Conservation (phyloP, 1,140 invertebrate species). For the Sarcophaga bullata region DNA sequence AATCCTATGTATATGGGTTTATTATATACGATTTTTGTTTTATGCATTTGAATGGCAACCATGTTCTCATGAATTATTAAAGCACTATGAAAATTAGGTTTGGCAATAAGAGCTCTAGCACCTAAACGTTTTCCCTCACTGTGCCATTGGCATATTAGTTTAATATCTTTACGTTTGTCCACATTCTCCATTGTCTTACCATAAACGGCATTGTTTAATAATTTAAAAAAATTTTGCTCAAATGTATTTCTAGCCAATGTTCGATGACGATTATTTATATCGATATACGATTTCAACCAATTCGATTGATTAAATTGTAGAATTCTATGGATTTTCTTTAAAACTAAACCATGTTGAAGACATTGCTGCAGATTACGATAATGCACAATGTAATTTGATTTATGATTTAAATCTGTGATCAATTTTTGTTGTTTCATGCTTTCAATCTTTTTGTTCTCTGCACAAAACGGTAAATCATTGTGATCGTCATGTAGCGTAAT, state of each 20-base stretch:
- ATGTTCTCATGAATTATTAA: conserved; percentile 62
- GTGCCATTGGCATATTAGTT: conserved; percentile 60
- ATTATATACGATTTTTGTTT: conserved; percentile 57
- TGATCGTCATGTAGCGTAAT: conserved; percentile 67
- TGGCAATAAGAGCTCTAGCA: conserved; percentile 58
- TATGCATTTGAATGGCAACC: conserved; percentile 60
- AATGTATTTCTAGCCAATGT: conserved; percentile 64
- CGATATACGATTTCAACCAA: conserved; percentile 68
- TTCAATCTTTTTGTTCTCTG: conserved; percentile 55
- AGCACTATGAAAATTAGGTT: conserved; percentile 63
- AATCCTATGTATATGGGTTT: conserved; percentile 66
- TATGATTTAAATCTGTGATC: conserved; percentile 59
- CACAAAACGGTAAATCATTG: conserved; percentile 68
- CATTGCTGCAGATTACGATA: conserved; percentile 68
- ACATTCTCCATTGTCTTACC: conserved; percentile 69
- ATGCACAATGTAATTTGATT: conserved; percentile 68
- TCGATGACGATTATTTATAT: conserved; percentile 64
- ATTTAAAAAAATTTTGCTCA: conserved; percentile 69
- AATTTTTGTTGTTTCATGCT: conserved; percentile 56
- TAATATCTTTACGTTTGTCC: conserved; percentile 64
- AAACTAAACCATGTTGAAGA: conserved; percentile 64
- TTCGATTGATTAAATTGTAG: conserved; percentile 68
- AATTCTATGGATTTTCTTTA: conserved; percentile 68
- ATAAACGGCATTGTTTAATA: conserved; percentile 67
- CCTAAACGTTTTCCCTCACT: conserved; percentile 54